These are phyloP conservation scores for Ptilodon capucinus DNA, from an alignment of 2,888 invertebrate genomes.

Conservation along the genomic window DNA sequence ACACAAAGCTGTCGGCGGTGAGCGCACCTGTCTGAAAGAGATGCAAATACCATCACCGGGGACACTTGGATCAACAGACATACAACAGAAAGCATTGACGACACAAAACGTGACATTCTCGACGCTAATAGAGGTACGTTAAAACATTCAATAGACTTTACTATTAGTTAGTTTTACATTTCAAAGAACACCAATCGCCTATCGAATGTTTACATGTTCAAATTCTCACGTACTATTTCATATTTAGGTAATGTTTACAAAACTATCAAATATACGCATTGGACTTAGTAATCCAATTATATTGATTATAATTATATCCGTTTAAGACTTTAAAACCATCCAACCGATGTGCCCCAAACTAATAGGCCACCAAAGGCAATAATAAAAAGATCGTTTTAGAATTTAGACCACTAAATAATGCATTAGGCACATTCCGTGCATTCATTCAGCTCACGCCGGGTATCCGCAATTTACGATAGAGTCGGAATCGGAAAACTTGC, in stretches of 20 bases:
- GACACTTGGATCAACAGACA: conserved; percentile 60
- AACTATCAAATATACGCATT: neutral
- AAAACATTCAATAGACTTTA: conserved; percentile 2
- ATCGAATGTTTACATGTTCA: neutral
- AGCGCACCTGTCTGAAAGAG: conserved; percentile 55
- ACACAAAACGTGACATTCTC: conserved; percentile 48
- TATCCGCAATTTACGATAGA: too few relatives aligned
- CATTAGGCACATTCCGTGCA: too few relatives aligned
- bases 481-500: too few relatives aligned
- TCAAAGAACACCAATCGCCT: neutral
- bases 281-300: too few relatives aligned
- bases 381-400: too few relatives aligned
- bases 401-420: too few relatives aligned
- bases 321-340: too few relatives aligned
- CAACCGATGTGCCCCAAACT: too few relatives aligned
- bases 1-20: conserved; percentile 58
- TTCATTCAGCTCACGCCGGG: too few relatives aligned
- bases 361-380: too few relatives aligned
- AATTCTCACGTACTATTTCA: neutral
- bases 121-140: conserved; percentile 16
- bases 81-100: conserved; percentile 31
- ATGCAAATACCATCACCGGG: conserved; percentile 47
- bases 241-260: neutral
- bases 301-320: too few relatives aligned
- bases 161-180: neutral